Base-by-base conservation (phyloP, 2,888 invertebrate genomes). In the Lysandra coridon region DNA sequence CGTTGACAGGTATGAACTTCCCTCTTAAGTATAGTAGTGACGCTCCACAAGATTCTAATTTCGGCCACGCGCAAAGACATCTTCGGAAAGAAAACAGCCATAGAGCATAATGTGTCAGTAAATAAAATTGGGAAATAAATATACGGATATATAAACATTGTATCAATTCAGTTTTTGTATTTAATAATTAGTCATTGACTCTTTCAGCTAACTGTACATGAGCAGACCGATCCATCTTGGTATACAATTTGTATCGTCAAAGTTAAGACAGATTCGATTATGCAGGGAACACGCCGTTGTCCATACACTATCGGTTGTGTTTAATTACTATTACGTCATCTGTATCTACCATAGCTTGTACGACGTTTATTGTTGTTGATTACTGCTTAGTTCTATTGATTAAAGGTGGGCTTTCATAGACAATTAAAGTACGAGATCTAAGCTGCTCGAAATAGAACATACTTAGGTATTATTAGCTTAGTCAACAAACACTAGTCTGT, bases 231-330 rank as follows among this genome's bases (percentile, higher is more conserved):
- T 69, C 33, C 33, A 33, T 69, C 69, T 69, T 69, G 33, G 69
- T 69, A 69, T 69, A 69, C 69, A 69, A 37, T 69, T 69, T 69
- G 69, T 69, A 33, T 69, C 69, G 33, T 33, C 33, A 69, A 69
- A 69, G 69, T 69, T 69, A 37, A 69, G 69, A 69, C 69, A 17
- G 69, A 69, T 69, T 69, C 69, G 69, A 69, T 69, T 69, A 69
- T 69, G 17, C 33, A 69, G 69, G 69, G 17, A 69, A 69, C 69
- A 69, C 33, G 69, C 14, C 5, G 69, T 69, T 14, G 33, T 69
- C 69, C 69, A 57, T 57, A 57, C 57, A 30, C 30, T 69, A 37
- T 69, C 33, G 33, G 69, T 37, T 69, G 17, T 69, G 37, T 69
- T 69, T 69, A 69, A 69, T 69, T 69, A 69, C 17, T 17, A 30